phyloP scores from a whole-genome alignment of 2,888 invertebrate genomes.

The Brassicogethes aeneus region DNA sequence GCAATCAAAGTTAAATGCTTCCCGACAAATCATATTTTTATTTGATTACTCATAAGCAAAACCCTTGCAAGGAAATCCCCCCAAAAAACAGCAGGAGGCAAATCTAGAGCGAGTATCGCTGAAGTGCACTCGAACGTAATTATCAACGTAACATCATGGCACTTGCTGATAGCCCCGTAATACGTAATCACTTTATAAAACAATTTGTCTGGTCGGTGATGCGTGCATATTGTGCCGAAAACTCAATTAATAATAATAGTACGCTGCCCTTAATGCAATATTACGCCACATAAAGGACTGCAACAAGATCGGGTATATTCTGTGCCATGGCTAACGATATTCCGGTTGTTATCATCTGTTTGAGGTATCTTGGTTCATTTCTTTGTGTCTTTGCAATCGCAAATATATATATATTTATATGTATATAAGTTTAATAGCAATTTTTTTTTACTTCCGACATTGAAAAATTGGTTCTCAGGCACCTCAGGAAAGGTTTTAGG shows the following conservation, averaged over 20 bases:
- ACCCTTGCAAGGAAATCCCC: background rate
- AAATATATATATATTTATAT: too few relatives aligned
- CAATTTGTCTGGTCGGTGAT: conserved; percentile 67
- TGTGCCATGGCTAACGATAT: too few relatives aligned
- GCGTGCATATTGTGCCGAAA: conserved; percentile 50
- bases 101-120: conserved; percentile 21
- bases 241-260: conserved; percentile 43
- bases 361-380: too few relatives aligned
- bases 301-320: too few relatives aligned
- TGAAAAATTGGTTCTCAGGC: too few relatives aligned
- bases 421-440: too few relatives aligned
- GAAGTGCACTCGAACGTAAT: conserved; percentile 31
- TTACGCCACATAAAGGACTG: too few relatives aligned
- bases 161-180: conserved; percentile 42
- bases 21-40: background rate
- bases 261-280: conserved; percentile 15
- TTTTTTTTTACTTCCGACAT: too few relatives aligned
- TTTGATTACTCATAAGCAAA: background rate
- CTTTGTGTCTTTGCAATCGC: too few relatives aligned
- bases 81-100: conserved; percentile 6
- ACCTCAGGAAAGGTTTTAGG: too few relatives aligned
- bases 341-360: too few relatives aligned
- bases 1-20: too few relatives aligned
- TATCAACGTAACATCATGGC: conserved; percentile 31
- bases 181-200: conserved; percentile 73